Evolutionary conservation across 2,113 vertebrate species (phyloP).

Genomic region (Oriolus oriolus): DNA sequence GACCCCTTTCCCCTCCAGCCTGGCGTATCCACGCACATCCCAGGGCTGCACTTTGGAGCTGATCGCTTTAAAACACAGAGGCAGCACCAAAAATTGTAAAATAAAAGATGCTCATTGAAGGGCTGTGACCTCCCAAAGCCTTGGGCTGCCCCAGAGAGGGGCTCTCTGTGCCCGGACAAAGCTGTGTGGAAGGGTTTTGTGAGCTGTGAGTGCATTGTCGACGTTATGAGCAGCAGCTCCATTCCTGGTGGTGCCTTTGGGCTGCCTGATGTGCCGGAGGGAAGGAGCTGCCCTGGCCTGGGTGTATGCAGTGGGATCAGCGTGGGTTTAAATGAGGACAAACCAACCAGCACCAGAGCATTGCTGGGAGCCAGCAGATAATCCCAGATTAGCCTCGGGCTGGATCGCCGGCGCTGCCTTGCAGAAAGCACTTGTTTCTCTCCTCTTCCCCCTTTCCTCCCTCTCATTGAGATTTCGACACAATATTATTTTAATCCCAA

Average conservation of each 20-base stretch:
- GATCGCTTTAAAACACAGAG: rapidly evolving
- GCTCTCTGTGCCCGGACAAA: background rate
- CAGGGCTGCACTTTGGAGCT: background rate
- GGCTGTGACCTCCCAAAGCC: background rate
- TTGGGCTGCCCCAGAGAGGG: background rate
- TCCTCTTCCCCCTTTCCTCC: background rate
- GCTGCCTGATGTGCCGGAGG: rapidly evolving
- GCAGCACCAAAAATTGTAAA: no score
- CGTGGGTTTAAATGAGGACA: conserved; percentile 24
- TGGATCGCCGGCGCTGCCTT: rapidly evolving
- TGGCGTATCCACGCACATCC: rapidly evolving
- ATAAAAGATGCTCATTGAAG: background rate
- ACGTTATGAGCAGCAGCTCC: rapidly evolving
- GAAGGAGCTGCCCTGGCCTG: background rate
- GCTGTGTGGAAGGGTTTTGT: rapidly evolving
- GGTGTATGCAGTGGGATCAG: rapidly evolving
- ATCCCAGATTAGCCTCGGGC: background rate
- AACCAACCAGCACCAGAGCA: background rate
- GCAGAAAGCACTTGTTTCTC: background rate
- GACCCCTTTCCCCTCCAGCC: background rate
- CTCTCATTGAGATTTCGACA: background rate
- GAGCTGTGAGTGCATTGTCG: rapidly evolving
- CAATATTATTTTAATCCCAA: conserved; percentile 5
- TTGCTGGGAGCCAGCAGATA: background rate
- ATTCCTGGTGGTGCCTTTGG: rapidly evolving